A percentile compares a stretch with the other conserved stretches of the same genome.
phyloP scores from a whole-genome alignment of 2,888 invertebrate species.

The Calliphora vomitoria region DNA sequence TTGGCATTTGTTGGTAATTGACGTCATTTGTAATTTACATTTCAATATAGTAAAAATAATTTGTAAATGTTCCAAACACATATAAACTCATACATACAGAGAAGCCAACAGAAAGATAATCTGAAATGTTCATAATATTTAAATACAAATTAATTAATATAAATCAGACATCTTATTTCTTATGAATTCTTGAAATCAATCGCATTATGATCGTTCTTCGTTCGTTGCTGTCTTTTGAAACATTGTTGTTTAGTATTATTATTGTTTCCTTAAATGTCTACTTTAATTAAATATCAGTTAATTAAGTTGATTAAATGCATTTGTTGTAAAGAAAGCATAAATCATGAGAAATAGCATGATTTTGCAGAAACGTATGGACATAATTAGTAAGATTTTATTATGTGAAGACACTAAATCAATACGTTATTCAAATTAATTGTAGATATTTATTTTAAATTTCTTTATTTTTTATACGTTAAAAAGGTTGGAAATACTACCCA shows the following conservation, averaged over 20 bases:
- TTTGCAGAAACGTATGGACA: too few relatives aligned
- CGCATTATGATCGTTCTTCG: slow-evolving; percentile 6
- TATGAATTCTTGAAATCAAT: slow-evolving; percentile 47
- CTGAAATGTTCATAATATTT: slow-evolving; percentile 10
- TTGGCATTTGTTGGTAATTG: slow-evolving; percentile 64
- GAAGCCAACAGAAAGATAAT: not conserved
- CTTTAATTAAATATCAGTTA: slow-evolving; percentile 18
- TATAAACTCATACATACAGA: not conserved
- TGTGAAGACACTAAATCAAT: too few relatives aligned
- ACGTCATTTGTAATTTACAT: slow-evolving; percentile 60
- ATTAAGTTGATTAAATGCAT: slow-evolving; percentile 1
- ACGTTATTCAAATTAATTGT: too few relatives aligned
- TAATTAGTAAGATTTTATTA: too few relatives aligned
- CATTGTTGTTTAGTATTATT: slow-evolving; percentile 26
- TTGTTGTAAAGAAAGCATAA: not conserved
- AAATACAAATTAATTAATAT: slow-evolving; percentile 44
- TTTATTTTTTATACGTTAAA: too few relatives aligned
- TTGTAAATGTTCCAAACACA: slow-evolving; percentile 35
- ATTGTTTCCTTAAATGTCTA: not conserved
- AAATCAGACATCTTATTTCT: slow-evolving; percentile 50
- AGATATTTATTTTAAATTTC: too few relatives aligned
- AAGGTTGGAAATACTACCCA: too few relatives aligned
- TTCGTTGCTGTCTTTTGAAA: slow-evolving; percentile 12
- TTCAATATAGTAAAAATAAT: slow-evolving; percentile 28
- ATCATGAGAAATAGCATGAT: too few relatives aligned